Evolutionary conservation across 2,797 vertebrate species (phyloP), one percentile per base, ranked within the genome.

Genomic region (Parotocinclus haroldoi): DNA sequence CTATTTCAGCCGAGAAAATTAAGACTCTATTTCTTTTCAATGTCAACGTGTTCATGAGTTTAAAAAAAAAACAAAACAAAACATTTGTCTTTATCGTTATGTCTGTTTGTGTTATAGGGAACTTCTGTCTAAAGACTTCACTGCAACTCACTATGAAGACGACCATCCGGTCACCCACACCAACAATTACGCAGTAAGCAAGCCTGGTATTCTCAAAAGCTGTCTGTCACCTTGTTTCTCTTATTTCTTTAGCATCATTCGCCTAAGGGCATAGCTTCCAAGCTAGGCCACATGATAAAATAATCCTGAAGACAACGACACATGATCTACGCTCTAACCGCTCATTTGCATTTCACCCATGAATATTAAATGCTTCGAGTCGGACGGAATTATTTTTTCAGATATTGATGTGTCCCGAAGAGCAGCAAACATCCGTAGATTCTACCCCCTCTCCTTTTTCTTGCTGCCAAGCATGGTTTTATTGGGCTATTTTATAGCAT

Each of bases 111-210:
- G 42, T 81, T 65, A 36, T 77, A 91, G 90, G 45, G 84, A 88
- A 62, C 87, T 91, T 37, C 68, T 91, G 68, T 76, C 80, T 68
- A 76, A 84, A 63, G 86, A 86, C 78, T 91, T 91, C 77, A 88
- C 86, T 18, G 89, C 89, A 76, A 91, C 86, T 19, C 86, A 82
- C 83, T 91, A 90, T 81, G 82, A 86, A 40, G 79, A 87, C 37
- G 88, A 86, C 10, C 74, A 68, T 50, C 83, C 80, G 6, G 81
- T 90, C 75, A 91, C 87, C 45, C 71, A 83, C 70, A 66, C 73
- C 46, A 78, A 68, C 63, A 88, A 85, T 78, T 73, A 86, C 77
- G 82, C 84, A 44, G 89, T 90, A 73, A 87, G 89, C 44, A 65
- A 55, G 37, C 63, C 69, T 69, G 50, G 58, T 54, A 10, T 12